Percentiles rank a stretch among this genome's conserved stretches.
Evolutionary conservation across 2,888 invertebrate species (phyloP).

Genomic region (Omphaloscelis lunosa): DNA sequence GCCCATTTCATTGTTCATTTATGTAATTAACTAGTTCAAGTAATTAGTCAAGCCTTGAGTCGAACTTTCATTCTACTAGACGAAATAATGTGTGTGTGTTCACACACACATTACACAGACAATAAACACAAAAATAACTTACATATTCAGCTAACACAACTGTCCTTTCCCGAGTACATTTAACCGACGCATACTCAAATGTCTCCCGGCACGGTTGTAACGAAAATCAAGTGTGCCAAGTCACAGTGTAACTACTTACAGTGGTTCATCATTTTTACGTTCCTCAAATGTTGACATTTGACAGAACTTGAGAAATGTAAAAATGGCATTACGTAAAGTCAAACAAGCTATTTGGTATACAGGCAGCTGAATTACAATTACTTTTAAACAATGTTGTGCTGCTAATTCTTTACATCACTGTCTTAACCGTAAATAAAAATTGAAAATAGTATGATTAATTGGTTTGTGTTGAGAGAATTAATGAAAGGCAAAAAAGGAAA

Average conservation of each 20-base stretch:
- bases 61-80: neutral
- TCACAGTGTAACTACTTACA: slow-evolving; percentile 12
- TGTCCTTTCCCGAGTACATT: slow-evolving; percentile 31
- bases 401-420: neutral
- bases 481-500: too few relatives aligned
- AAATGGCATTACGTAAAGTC: neutral
- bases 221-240: neutral
- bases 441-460: too few relatives aligned
- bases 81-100: too few relatives aligned
- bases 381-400: neutral
- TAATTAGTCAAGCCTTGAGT: neutral
- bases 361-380: too few relatives aligned
- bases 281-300: neutral
- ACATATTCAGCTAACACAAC: slow-evolving; percentile 25
- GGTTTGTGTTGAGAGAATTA: too few relatives aligned
- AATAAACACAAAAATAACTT: slow-evolving; percentile 17
- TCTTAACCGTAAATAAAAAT: neutral
- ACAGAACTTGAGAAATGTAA: neutral
- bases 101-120: neutral
- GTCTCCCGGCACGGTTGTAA: slow-evolving; percentile 36
- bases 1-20: too few relatives aligned
- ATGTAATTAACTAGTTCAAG: too few relatives aligned
- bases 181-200: slow-evolving; percentile 23
- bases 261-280: neutral
- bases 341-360: neutral